Evolutionary conservation across 2,113 vertebrate species (phyloP).

Genomic region (Psittacara wagleri): DNA sequence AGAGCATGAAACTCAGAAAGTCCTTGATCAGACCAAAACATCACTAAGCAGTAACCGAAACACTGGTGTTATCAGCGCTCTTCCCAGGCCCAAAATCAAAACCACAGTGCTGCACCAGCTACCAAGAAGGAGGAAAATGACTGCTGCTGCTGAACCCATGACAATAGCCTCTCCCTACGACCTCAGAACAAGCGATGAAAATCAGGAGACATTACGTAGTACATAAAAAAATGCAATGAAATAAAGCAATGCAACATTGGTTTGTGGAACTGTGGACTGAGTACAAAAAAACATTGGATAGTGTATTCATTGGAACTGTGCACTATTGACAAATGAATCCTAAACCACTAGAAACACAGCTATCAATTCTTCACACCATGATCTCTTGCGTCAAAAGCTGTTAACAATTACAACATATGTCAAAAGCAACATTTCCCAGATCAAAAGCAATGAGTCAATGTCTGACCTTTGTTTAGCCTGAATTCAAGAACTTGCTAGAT

Average conservation of each 20-base stretch:
- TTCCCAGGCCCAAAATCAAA: too few species aligned
- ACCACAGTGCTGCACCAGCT: too few species aligned
- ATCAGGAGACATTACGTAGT: background rate
- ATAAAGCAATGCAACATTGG: background rate
- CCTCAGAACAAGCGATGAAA: background rate
- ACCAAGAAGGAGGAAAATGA: too few species aligned
- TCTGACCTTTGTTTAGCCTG: slow-evolving; percentile 32
- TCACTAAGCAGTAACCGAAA: too few species aligned
- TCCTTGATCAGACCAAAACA: too few species aligned
- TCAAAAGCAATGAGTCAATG: slow-evolving; percentile 41
- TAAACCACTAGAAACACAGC: background rate
- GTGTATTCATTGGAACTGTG: background rate
- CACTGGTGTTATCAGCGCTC: too few species aligned
- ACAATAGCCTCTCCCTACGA: background rate
- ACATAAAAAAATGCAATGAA: background rate
- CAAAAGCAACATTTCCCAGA: slow-evolving; percentile 6
- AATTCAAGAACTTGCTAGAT: slow-evolving; percentile 5
- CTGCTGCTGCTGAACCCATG: too few species aligned
- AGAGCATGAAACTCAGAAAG: too few species aligned
- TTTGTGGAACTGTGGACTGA: background rate
- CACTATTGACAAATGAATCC: background rate
- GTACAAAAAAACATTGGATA: background rate
- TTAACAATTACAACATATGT: slow-evolving; percentile 18
- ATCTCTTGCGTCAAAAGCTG: slow-evolving; percentile 16
- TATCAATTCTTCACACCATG: slow-evolving; percentile 25